Base-by-base conservation (phyloP, 2,113 vertebrate species). In the Vanacampus margaritifer region DNA sequence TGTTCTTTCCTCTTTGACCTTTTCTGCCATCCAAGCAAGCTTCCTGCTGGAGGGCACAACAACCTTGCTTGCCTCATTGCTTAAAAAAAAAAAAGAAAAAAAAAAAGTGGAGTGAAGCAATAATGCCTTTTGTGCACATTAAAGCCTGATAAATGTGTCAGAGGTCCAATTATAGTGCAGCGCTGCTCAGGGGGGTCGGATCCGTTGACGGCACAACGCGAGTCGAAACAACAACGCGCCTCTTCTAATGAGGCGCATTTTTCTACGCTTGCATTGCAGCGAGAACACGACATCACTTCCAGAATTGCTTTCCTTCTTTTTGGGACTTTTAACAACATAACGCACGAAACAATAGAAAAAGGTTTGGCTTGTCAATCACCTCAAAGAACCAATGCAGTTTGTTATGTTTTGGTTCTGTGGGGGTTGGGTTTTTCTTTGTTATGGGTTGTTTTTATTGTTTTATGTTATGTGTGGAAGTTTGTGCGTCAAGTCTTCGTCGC, bases 161-260 rank as follows among this genome's bases (percentile, higher is more conserved):
- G 57, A 51, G 65, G 56, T 23, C 70, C 58, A 79, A 81, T 84
- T 81, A 83, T 71, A 48, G 43, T 63, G 21, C 36, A 17, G 1
- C 16, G 50, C 43, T 58, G 71, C 69, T 79, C n/a, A n/a, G n/a
- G n/a, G 58, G 61, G 58, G 61, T 51, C 45, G 56, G 62, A 64
- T 36, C 57, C 23, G 24, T 66, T 79, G 50, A 61, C 57, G 43
- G 9, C 65, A 70, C 36, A n/a, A 14, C 65, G 66, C 36, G 2
- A 50, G 16, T 50, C 21, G 19, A 50, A 50, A 50, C 48, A 50
- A 50, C 48, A 50, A 50, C n/a, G 48, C 19, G 21, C 48, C 10
- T 19, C 48, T 50, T 50, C n/a, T 50, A 50, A 50, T 50, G 48
- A 50, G 48, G 48, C 48, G 8, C 48, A n/a, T 50, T 50, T n/a